These are phyloP conservation scores for Orchesella cincta DNA, from an alignment of 1,140 invertebrate species.

Conservation along the genomic window DNA sequence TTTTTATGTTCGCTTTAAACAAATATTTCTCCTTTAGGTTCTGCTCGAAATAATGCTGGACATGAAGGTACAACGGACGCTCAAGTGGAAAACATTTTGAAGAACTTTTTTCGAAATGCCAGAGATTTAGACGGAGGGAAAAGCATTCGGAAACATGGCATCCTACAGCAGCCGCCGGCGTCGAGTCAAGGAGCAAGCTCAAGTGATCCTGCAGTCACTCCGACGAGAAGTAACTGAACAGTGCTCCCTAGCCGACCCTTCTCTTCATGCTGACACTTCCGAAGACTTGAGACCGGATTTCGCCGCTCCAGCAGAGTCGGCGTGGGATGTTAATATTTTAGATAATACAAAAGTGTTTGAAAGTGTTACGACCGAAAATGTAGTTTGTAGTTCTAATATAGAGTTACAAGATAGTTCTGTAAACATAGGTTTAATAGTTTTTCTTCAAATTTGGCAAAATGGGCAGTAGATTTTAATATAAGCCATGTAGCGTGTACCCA, in stretches of 20 bases:
- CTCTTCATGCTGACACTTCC: too few species aligned
- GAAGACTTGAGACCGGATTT: too few species aligned
- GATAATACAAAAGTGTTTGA: neutral
- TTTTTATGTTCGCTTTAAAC: neutral
- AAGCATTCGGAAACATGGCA: neutral
- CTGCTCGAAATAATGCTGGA: neutral
- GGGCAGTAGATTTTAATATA: neutral
- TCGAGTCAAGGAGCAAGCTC: too few species aligned
- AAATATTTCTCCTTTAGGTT: neutral
- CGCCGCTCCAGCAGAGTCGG: too few species aligned
- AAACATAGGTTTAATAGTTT: neutral
- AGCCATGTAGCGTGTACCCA: neutral
- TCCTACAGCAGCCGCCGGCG: too few species aligned
- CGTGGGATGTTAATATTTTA: neutral
- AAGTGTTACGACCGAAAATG: neutral
- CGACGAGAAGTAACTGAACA: too few species aligned
- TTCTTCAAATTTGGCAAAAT: neutral
- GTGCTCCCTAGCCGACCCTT: too few species aligned
- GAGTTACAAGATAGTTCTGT: neutral
- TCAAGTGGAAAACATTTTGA: neutral
- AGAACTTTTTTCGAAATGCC: neutral
- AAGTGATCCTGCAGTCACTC: too few species aligned
- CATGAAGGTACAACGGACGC: neutral
- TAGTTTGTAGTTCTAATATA: neutral
- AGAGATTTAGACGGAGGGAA: neutral